Percentiles rank a stretch among this genome's conserved stretches.
phyloP scores from a whole-genome alignment of 2,113 vertebrate species.

The Rhombomys opimus region DNA sequence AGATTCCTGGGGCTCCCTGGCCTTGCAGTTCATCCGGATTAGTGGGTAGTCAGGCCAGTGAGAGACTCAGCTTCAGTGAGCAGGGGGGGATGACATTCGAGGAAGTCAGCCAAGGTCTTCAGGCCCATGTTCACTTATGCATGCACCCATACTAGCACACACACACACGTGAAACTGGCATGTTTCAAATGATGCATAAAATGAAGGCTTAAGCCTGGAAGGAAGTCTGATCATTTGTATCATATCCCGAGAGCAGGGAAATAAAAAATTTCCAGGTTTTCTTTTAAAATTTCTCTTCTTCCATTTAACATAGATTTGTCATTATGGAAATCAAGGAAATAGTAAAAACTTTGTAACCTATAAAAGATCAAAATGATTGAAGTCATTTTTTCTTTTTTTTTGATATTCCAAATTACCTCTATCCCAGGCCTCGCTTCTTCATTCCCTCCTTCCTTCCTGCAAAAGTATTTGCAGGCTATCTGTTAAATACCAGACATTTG shows the following conservation, averaged over 20 bases:
- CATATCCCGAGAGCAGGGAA: neutral
- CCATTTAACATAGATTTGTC: neutral
- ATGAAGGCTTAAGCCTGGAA: neutral
- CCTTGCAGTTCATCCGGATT: neutral
- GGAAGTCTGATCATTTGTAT: neutral
- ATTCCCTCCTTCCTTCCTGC: neutral
- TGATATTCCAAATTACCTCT: neutral
- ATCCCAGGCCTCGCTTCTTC: accelerated
- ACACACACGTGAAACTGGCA: neutral
- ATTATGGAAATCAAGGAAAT: neutral
- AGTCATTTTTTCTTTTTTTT: neutral
- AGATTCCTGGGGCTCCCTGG: neutral
- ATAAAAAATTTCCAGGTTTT: neutral
- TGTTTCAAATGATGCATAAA: neutral
- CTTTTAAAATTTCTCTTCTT: neutral
- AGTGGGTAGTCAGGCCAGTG: neutral
- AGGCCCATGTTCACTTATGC: neutral
- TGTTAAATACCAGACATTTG: neutral
- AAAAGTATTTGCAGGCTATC: neutral
- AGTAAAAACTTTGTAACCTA: neutral
- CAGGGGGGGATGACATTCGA: neutral
- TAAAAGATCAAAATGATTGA: neutral
- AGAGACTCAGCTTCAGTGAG: neutral
- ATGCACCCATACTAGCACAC: neutral
- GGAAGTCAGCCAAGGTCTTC: neutral